These are phyloP conservation scores for Gobio occitaniae DNA, from an alignment of 2,797 vertebrate genomes.

Conservation along the genomic window DNA sequence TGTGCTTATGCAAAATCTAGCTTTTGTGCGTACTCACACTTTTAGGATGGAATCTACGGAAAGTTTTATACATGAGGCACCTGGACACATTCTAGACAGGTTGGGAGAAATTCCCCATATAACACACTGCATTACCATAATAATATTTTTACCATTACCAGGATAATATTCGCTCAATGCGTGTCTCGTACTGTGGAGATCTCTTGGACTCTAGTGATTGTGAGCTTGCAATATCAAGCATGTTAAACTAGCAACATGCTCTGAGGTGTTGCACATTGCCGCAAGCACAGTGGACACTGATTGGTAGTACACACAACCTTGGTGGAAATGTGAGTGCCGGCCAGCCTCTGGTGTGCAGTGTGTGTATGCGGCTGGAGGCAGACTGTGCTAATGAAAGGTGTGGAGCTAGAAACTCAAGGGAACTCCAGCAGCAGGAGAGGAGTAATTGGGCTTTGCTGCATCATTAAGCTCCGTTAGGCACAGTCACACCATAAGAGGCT, in stretches of 20 bases:
- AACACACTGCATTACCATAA: background rate
- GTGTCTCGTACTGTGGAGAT: background rate
- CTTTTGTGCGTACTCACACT: no score
- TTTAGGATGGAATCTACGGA: no score
- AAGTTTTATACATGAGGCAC: no score
- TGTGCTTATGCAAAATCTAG: no score
- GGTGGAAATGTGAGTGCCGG: background rate
- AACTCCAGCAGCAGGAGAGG: conserved; percentile 55
- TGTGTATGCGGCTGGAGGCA: conserved; percentile 32
- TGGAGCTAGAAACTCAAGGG: conserved; percentile 47
- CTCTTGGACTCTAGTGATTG: background rate
- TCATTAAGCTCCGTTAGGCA: conserved; percentile 62
- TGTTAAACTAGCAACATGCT: conserved; percentile 16
- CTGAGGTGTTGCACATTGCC: background rate
- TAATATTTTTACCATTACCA: background rate
- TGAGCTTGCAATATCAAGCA: background rate
- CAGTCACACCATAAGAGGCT: conserved; percentile 46
- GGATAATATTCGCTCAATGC: background rate
- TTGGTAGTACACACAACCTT: background rate
- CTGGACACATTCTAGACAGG: background rate
- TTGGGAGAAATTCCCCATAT: background rate
- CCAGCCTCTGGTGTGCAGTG: conserved; percentile 4
- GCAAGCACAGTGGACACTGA: conserved; percentile 8
- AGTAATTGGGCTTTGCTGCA: conserved; percentile 60
- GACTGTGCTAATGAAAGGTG: conserved; percentile 49